Conservation (phyloP, 2,113 vertebrate genomes). For the Eurystomus gularis region DNA sequence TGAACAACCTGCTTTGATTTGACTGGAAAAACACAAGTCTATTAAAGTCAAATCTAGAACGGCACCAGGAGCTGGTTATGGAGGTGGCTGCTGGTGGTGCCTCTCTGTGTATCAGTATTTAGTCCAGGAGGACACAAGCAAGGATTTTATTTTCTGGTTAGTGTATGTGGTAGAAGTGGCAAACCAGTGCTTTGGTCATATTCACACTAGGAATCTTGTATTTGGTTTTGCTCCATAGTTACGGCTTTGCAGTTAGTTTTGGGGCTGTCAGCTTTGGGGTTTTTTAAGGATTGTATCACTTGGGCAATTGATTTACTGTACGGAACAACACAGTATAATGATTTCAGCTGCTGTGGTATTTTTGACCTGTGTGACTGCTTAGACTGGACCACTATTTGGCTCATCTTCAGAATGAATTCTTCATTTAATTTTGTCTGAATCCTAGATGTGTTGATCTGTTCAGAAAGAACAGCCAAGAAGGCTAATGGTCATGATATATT, state of each 20-base stretch:
- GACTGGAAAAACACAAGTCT: neutral
- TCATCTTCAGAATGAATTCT: neutral
- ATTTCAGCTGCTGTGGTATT: neutral
- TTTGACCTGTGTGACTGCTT: neutral
- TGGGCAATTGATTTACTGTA: neutral
- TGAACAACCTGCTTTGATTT: neutral
- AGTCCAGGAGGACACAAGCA: neutral
- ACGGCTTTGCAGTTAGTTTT: neutral
- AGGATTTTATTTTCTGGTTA: neutral
- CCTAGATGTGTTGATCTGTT: neutral
- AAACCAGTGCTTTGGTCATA: neutral
- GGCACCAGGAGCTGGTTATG: neutral
- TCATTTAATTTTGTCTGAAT: neutral
- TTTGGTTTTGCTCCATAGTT: neutral
- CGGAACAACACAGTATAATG: neutral
- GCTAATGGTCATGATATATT: neutral
- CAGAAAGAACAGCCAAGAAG: neutral
- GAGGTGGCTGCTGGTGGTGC: neutral
- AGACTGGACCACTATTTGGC: neutral
- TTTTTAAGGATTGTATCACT: neutral
- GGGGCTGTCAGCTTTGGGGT: neutral
- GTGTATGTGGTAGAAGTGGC: neutral
- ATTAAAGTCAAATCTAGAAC: neutral
- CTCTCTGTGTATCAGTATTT: neutral
- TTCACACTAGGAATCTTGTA: accelerated